Conservation (phyloP, 2,113 vertebrate species). For the Willisornis vidua region DNA sequence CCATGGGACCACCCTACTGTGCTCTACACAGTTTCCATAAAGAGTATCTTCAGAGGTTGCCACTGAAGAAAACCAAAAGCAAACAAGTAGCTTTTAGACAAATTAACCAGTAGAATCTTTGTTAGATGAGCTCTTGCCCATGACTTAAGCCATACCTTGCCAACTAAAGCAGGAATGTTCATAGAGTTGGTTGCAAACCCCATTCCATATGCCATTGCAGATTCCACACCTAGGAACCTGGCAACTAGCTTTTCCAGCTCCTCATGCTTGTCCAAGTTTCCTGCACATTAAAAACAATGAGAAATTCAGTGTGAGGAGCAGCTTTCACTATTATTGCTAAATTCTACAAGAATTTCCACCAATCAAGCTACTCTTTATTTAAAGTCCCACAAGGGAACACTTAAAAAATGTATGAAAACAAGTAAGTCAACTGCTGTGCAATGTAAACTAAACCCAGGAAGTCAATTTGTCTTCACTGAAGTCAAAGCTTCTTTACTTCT, state of each 20-base stretch:
- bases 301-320: conserved; percentile 7
- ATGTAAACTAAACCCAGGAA: not conserved
- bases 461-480: not conserved
- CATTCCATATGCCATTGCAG: conserved; percentile 95
- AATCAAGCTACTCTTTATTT: not conserved
- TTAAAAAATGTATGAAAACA: not conserved
- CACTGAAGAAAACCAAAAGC: not conserved
- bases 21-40: not conserved
- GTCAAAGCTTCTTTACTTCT: not conserved
- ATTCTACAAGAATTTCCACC: not conserved
- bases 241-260: conserved; percentile 90
- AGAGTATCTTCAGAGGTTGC: not conserved
- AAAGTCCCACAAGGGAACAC: not conserved
- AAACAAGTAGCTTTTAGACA: not conserved
- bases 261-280: conserved; percentile 92
- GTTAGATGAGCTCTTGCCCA: not conserved
- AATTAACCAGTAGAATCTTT: not conserved
- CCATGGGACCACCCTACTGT: too few species aligned
- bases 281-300: conserved; percentile 71
- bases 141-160: conserved; percentile 82
- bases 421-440: not conserved
- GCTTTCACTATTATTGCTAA: not conserved
- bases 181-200: conserved; percentile 98
- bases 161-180: conserved; percentile 95
- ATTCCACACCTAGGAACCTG: conserved; percentile 92